phyloP scores from a whole-genome alignment of 2,888 invertebrate species.

The Clitarchus hookeri region DNA sequence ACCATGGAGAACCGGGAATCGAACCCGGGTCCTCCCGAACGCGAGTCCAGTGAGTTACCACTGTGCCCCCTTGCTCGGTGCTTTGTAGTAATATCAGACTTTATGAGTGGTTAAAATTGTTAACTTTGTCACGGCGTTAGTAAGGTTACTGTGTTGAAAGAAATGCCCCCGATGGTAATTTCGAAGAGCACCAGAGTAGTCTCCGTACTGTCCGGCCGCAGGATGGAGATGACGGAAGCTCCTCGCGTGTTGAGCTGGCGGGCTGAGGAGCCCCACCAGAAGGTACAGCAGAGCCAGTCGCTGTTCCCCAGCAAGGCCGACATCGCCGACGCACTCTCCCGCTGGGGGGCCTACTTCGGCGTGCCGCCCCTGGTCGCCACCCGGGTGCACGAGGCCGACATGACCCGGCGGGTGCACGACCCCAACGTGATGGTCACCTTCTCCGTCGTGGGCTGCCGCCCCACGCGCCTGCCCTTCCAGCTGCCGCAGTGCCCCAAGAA shows the following conservation, averaged over 20 bases:
- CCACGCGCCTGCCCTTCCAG: slow-evolving; percentile 51
- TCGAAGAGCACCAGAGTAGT: too few species aligned
- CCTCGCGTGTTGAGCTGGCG: not conserved
- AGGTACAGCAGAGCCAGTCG: not conserved
- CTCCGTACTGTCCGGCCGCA: not conserved
- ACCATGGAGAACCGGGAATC: too few species aligned
- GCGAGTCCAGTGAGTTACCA: too few species aligned
- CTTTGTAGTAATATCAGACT: too few species aligned
- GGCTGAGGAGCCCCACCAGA: not conserved
- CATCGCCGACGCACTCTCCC: not conserved
- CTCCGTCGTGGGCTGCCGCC: slow-evolving; percentile 54
- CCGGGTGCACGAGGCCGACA: slow-evolving; percentile 48
- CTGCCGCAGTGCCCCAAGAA: slow-evolving; percentile 47
- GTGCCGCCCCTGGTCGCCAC: slow-evolving; percentile 52
- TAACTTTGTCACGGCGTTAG: too few species aligned
- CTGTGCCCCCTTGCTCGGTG: too few species aligned
- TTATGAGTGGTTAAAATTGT: too few species aligned
- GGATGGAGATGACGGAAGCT: not conserved
- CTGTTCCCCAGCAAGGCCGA: slow-evolving; percentile 1
- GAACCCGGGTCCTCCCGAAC: too few species aligned
- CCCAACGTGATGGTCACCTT: slow-evolving; percentile 53
- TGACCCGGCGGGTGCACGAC: slow-evolving; percentile 50
- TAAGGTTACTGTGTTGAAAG: too few species aligned
- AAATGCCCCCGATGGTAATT: too few species aligned
- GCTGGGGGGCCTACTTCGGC: slow-evolving; percentile 48